A percentile compares a stretch with the other conserved stretches of the same genome.
phyloP scores from a whole-genome alignment of 2,888 invertebrate species.

The Caenorhabditis sp. region DNA sequence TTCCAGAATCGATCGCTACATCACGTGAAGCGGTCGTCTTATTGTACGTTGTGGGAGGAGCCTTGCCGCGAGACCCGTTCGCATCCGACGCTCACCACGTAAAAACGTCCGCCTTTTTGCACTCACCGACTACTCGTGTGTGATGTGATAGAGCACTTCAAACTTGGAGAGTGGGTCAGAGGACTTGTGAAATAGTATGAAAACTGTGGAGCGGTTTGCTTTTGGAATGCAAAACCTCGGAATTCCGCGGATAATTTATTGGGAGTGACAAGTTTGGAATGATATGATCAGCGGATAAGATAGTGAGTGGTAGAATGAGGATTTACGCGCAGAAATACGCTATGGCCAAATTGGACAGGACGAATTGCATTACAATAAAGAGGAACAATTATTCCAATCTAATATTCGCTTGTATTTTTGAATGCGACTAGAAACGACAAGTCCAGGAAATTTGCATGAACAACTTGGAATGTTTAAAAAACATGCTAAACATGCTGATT shows the following conservation, averaged over 20 bases:
- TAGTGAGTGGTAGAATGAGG: constrained; percentile 1
- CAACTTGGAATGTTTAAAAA: too few relatives aligned
- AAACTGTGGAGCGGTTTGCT: not conserved
- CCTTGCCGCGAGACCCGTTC: constrained; percentile 46
- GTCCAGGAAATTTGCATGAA: too few relatives aligned
- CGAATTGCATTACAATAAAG: not conserved
- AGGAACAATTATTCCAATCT: too few relatives aligned
- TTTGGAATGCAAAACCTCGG: not conserved
- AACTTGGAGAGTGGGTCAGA: not conserved
- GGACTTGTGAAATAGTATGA: not conserved
- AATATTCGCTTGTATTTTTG: not conserved
- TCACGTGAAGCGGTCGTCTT: constrained; percentile 54
- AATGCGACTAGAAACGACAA: too few relatives aligned
- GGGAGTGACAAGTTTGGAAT: constrained; percentile 37
- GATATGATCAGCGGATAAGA: constrained; percentile 32
- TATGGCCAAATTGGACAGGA: not conserved
- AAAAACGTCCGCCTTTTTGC: constrained; percentile 25
- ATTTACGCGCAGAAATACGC: not conserved
- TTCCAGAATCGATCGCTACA: constrained; percentile 34
- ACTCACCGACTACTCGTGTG: constrained; percentile 20
- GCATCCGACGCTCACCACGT: constrained; percentile 19
- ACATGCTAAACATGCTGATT: too few relatives aligned
- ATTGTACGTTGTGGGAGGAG: constrained; percentile 48
- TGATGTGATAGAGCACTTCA: not conserved
- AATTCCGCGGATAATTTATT: constrained; percentile 19